These are phyloP conservation scores for Tetraneura akinire DNA, from an alignment of 1,140 invertebrate species.

Conservation along the genomic window DNA sequence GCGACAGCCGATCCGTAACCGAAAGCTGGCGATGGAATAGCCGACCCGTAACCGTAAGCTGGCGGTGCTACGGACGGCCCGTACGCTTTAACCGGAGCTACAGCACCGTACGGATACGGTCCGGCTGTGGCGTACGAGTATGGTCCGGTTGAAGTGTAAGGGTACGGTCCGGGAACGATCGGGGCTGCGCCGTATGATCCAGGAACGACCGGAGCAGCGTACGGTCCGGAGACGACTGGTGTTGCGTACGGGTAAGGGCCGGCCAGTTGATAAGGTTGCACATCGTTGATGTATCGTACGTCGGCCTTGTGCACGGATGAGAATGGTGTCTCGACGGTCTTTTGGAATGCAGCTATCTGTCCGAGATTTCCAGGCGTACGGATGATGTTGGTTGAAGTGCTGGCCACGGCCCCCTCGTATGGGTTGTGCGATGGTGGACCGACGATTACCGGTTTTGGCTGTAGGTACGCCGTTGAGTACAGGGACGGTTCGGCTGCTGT, in stretches of 20 bases:
- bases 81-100: not conserved
- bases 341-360: conserved; percentile 58
- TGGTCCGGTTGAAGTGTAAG: conserved; percentile 46
- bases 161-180: conserved; percentile 43
- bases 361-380: conserved; percentile 57
- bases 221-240: conserved; percentile 8
- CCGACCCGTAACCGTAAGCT: conserved; percentile 53
- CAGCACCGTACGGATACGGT: conserved; percentile 55
- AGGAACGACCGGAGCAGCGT: conserved; percentile 45
- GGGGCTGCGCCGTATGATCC: conserved; percentile 49
- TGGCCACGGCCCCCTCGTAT: conserved; percentile 55
- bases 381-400: conserved; percentile 57
- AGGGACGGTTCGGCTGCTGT: conserved; percentile 46
- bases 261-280: conserved; percentile 53
- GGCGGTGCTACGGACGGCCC: conserved; percentile 53
- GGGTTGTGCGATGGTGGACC: conserved; percentile 52
- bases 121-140: conserved; percentile 53
- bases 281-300: conserved; percentile 58
- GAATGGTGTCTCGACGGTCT: conserved; percentile 58
- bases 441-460: not conserved
- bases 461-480: conserved; percentile 48
- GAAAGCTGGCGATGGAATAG: not conserved
- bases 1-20: not conserved
- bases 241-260: conserved; percentile 46
- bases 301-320: conserved; percentile 59